Evolutionary conservation across 2,797 vertebrate species (phyloP).

Genomic region (Varecia variegata): DNA sequence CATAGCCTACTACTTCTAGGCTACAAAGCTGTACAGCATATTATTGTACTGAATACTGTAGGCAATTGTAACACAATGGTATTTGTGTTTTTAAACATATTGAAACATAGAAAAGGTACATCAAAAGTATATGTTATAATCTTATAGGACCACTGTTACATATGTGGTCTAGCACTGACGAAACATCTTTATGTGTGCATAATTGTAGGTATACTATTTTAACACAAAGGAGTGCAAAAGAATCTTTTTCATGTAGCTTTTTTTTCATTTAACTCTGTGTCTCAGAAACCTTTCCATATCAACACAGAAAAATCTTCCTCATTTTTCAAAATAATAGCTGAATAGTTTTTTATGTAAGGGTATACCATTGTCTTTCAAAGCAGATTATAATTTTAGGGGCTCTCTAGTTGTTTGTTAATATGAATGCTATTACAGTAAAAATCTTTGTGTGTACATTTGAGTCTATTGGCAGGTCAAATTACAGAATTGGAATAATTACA

Average conservation of each 20-base stretch:
- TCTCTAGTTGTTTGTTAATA: background rate
- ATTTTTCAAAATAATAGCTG: slow-evolving; percentile 22
- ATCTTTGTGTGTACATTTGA: background rate
- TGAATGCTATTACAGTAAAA: background rate
- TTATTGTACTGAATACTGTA: background rate
- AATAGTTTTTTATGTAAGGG: background rate
- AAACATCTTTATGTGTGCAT: accelerated
- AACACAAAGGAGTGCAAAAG: background rate
- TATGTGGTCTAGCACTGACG: background rate
- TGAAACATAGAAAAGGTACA: background rate
- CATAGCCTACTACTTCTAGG: background rate
- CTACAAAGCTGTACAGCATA: background rate
- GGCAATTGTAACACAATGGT: background rate
- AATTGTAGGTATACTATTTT: background rate
- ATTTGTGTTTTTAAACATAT: background rate
- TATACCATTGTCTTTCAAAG: background rate
- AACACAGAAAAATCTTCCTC: background rate
- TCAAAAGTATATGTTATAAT: background rate
- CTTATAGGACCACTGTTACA: background rate
- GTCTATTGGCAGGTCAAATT: background rate
- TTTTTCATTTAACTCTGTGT: background rate
- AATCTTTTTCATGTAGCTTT: background rate
- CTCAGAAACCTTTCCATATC: background rate
- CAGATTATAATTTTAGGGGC: background rate
- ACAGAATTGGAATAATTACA: background rate